phyloP scores from a whole-genome alignment of 2,797 vertebrate genomes.

The Trachops cirrhosus region DNA sequence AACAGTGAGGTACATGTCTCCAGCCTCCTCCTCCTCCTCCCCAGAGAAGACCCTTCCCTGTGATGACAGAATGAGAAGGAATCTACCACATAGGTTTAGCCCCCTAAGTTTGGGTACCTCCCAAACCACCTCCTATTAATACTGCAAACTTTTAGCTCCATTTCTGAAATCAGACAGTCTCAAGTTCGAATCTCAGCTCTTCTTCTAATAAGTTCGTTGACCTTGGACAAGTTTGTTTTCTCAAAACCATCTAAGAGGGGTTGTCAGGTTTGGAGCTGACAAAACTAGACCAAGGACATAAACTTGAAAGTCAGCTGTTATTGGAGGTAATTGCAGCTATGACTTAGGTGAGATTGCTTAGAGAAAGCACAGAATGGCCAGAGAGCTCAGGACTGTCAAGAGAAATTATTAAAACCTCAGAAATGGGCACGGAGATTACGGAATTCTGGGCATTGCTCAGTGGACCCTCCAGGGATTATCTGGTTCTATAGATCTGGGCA shows the following conservation, averaged over 20 bases:
- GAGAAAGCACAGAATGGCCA: background rate
- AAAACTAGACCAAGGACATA: constrained; percentile 14
- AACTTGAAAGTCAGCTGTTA: background rate
- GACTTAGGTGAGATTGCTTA: background rate
- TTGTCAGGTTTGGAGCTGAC: background rate
- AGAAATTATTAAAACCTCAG: background rate
- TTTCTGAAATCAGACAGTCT: background rate
- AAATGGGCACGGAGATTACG: background rate
- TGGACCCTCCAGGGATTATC: background rate
- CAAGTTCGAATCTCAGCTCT: background rate
- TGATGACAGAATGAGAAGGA: background rate
- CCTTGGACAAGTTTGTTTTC: background rate
- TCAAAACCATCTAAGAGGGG: constrained; percentile 1
- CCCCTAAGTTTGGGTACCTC: background rate
- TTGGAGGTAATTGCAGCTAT: background rate
- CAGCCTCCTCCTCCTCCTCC: background rate
- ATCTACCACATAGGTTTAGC: background rate
- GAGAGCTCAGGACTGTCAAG: background rate
- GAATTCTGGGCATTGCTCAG: background rate
- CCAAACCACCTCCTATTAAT: background rate
- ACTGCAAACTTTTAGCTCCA: background rate
- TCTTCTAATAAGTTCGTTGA: constrained; percentile 16
- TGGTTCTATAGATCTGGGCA: background rate
- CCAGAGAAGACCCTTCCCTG: background rate
- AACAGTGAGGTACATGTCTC: background rate